Percentiles rank a stretch among this genome's conserved stretches.
phyloP scores from a whole-genome alignment of 2,113 vertebrate genomes.

The Manacus vitellinus region DNA sequence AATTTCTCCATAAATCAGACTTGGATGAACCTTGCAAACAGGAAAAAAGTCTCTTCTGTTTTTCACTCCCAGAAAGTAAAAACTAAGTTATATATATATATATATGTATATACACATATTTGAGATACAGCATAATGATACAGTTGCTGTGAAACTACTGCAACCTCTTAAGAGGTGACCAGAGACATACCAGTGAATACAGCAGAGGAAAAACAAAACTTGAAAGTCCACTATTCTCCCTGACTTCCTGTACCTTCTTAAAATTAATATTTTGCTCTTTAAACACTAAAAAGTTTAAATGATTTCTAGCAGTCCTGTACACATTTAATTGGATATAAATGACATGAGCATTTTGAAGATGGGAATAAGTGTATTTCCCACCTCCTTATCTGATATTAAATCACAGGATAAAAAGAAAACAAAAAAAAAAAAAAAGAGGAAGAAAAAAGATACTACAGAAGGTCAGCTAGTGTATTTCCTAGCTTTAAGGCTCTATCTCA shows the following conservation, averaged over 20 bases:
- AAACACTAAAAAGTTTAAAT: background rate
- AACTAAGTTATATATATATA: background rate
- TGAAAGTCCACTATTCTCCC: background rate
- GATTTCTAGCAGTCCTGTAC: background rate
- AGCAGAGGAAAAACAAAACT: background rate
- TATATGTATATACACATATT: background rate
- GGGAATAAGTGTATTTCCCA: background rate
- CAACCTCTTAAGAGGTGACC: background rate
- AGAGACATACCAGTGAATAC: background rate
- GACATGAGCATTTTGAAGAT: background rate
- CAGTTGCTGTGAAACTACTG: background rate
- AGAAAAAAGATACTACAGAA: background rate
- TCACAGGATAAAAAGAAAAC: background rate
- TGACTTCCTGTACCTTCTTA: background rate
- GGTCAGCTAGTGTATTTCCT: background rate
- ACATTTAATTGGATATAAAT: background rate
- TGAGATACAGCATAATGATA: background rate
- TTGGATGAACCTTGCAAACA: background rate
- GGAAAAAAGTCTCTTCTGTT: background rate
- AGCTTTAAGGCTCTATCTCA: background rate
- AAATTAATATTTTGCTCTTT: background rate
- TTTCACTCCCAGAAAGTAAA: background rate
- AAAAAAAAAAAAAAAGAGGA: accelerated
- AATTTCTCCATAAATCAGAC: background rate
- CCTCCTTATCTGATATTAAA: background rate